These are phyloP conservation scores for Daphoenositta chrysoptera DNA, from an alignment of 2,113 vertebrate genomes.

Conservation along the genomic window DNA sequence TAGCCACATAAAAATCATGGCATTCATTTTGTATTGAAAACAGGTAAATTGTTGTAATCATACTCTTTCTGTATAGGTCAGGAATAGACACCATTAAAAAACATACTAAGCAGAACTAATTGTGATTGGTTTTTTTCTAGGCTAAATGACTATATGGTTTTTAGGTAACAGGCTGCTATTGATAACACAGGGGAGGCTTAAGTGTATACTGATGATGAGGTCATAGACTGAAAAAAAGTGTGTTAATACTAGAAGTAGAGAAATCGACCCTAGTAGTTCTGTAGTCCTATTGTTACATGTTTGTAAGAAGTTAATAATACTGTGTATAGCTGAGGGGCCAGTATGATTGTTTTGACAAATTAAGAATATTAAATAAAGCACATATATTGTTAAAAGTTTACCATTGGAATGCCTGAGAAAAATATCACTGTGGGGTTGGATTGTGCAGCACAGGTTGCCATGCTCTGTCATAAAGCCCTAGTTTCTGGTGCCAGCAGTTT, in stretches of 20 bases:
- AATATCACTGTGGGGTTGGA: not conserved
- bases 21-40: not conserved
- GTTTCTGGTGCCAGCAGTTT: not conserved
- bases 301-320: not conserved
- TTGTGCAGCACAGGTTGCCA: not conserved
- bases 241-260: not conserved
- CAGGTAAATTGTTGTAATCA: not conserved
- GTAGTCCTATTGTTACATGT: not conserved
- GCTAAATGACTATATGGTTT: not conserved
- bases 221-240: not conserved
- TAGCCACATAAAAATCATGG: not conserved
- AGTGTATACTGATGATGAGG: not conserved
- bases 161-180: not conserved
- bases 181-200: not conserved
- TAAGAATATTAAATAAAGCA: not conserved
- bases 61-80: not conserved
- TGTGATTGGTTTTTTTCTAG: not conserved
- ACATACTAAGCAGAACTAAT: not conserved
- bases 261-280: not conserved
- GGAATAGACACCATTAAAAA: not conserved
- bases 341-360: not conserved
- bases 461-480: not conserved
- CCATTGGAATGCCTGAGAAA: not conserved
- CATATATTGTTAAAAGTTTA: not conserved
- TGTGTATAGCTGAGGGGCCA: not conserved